Conservation (phyloP, 2,888 invertebrate genomes). For the Cataglyphis cursor region DNA sequence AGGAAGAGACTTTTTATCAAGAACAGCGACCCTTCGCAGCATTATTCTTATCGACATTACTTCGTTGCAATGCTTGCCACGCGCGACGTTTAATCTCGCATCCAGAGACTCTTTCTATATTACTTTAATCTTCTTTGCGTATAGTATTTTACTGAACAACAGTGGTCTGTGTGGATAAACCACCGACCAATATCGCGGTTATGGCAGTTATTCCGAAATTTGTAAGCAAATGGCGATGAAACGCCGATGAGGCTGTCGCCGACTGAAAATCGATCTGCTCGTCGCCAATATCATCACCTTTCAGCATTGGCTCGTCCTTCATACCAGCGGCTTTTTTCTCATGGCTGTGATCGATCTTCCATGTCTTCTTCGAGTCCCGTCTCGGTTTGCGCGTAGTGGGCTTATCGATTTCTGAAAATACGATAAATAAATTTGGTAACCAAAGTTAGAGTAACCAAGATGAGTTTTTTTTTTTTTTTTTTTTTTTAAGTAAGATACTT, state of each 20-base stretch:
- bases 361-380: conserved; percentile 82
- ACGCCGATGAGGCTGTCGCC: conserved; percentile 79
- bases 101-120: conserved; percentile 5
- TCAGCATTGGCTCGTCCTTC: conserved; percentile 81
- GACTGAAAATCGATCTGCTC: conserved; percentile 81
- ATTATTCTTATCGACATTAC: conserved; percentile 22
- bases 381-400: conserved; percentile 81
- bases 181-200: conserved; percentile 73
- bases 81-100: neutral
- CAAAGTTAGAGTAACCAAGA: neutral
- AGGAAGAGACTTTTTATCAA: conserved; percentile 34
- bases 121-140: conserved; percentile 9
- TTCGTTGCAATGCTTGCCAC: conserved; percentile 20
- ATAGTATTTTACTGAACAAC: conserved; percentile 30
- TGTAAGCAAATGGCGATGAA: conserved; percentile 76
- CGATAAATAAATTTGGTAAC: conserved; percentile 36
- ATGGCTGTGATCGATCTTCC: conserved; percentile 80
- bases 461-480: too few species aligned
- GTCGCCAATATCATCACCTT: conserved; percentile 78
- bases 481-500: neutral
- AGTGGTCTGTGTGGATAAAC: conserved; percentile 77
- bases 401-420: conserved; percentile 79
- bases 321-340: conserved; percentile 82
- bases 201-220: conserved; percentile 76
- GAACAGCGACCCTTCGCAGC: neutral